A percentile compares a stretch with the other conserved stretches of the same genome.
Conservation (phyloP, 2,797 vertebrate genomes). For the Eupleurogrammus muticus region DNA sequence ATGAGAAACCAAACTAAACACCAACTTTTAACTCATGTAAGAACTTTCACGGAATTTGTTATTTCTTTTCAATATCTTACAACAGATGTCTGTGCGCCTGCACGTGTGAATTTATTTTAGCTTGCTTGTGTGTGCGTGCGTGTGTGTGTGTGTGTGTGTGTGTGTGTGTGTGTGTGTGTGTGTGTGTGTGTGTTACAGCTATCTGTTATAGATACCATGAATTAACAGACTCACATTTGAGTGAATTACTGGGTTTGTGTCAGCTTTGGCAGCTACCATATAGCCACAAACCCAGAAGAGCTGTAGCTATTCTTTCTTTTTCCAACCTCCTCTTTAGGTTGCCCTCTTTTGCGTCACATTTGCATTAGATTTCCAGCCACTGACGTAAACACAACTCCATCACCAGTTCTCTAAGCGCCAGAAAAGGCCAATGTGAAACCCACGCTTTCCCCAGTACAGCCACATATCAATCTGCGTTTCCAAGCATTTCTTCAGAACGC, state of each 20-base stretch:
- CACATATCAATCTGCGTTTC: conserved; percentile 25
- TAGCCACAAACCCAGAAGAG: conserved; percentile 76
- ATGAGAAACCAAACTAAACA: too few species aligned
- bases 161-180: conserved; percentile 35
- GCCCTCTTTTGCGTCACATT: conserved; percentile 81
- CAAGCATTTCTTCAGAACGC: neutral
- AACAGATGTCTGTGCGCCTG: neutral
- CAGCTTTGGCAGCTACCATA: conserved; percentile 72
- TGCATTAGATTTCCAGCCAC: conserved; percentile 80
- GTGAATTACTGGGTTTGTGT: conserved; percentile 82
- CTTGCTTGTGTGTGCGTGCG: too few species aligned
- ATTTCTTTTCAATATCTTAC: too few species aligned
- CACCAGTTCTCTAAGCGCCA: conserved; percentile 55
- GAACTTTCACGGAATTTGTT: too few species aligned
- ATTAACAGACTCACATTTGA: conserved; percentile 78
- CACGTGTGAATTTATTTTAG: too few species aligned
- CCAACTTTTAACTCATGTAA: too few species aligned
- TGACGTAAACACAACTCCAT: conserved; percentile 73
- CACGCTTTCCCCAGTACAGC: conserved; percentile 46
- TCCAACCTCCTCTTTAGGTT: conserved; percentile 81
- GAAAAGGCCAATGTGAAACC: conserved; percentile 67
- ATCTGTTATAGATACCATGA: conserved; percentile 76
- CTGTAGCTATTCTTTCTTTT: conserved; percentile 77
- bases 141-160: conserved; percentile 3
- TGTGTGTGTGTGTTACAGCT: conserved; percentile 46